Percentiles rank a stretch among this genome's conserved stretches.
These are phyloP conservation scores for Hypsopygia costalis DNA, from an alignment of 2,888 invertebrate genomes.

Conservation along the genomic window DNA sequence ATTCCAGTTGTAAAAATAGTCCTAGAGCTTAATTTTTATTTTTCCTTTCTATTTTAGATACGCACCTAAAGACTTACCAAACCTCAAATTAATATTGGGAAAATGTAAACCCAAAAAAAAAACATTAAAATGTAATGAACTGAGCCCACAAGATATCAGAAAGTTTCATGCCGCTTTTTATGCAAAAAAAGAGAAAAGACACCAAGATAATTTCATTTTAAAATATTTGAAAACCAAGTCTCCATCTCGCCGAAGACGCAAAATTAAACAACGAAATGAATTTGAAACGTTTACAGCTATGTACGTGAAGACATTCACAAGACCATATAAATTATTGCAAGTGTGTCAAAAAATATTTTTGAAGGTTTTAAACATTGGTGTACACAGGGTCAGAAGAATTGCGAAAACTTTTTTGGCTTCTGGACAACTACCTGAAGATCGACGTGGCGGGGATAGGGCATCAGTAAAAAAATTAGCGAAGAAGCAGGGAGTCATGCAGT, in stretches of 20 bases:
- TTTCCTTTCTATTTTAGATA: neutral
- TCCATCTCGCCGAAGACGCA: slow-evolving; percentile 5
- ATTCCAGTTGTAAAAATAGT: too few relatives aligned
- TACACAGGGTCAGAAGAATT: slow-evolving; percentile 18
- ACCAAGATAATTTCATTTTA: slow-evolving; percentile 23
- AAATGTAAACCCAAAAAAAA: neutral
- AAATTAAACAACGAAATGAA: too few relatives aligned
- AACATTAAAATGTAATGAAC: neutral
- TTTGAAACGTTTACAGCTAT: too few relatives aligned
- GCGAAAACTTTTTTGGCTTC: slow-evolving; percentile 19
- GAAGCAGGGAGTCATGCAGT: slow-evolving; percentile 12
- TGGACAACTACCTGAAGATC: slow-evolving; percentile 19
- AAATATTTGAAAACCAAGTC: slow-evolving; percentile 17
- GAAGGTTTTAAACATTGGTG: slow-evolving; percentile 17
- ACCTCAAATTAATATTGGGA: too few relatives aligned
- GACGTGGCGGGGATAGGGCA: slow-evolving; percentile 19
- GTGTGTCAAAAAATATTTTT: slow-evolving; percentile 7
- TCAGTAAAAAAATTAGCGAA: slow-evolving; percentile 3
- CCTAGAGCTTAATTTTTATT: too few relatives aligned
- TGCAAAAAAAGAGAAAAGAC: slow-evolving; percentile 16
- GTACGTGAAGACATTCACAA: too few relatives aligned
- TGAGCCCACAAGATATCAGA: neutral
- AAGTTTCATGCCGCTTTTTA: slow-evolving; percentile 6
- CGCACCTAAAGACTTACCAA: neutral
- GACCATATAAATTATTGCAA: too few relatives aligned